Conservation (phyloP, 2,888 invertebrate genomes). For the Drosophila cognata region DNA sequence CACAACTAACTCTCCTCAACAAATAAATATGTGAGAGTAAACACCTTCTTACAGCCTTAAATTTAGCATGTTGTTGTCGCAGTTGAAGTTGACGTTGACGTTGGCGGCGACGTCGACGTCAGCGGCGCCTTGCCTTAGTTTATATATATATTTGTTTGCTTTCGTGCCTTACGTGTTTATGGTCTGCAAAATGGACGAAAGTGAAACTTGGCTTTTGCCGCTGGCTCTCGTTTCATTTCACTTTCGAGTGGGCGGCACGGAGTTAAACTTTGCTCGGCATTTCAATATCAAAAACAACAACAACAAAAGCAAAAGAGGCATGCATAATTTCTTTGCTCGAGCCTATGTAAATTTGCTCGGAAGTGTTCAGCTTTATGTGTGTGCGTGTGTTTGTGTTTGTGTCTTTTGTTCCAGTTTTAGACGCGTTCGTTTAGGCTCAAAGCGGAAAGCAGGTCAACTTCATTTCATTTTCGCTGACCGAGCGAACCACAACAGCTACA, state of each 20-base stretch:
- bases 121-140: not conserved
- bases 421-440: conserved; percentile 37
- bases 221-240: conserved; percentile 23
- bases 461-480: conserved; percentile 77
- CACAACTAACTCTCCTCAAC: conserved; percentile 18
- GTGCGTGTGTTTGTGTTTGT: conserved; percentile 21
- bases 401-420: conserved; percentile 64
- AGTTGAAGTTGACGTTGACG: conserved; percentile 1
- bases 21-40: conserved; percentile 19
- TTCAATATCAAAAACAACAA: conserved; percentile 70
- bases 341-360: conserved; percentile 72
- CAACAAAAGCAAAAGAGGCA: conserved; percentile 54
- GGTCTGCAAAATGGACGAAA: conserved; percentile 68
- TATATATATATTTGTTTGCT: conserved; percentile 59
- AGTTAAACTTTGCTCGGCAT: conserved; percentile 68
- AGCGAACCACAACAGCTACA: conserved; percentile 50
- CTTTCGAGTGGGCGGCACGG: conserved; percentile 46
- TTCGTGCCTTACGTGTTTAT: conserved; percentile 77
- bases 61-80: conserved; percentile 40
- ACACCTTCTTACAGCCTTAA: conserved; percentile 18
- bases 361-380: conserved; percentile 53
- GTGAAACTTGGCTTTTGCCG: conserved; percentile 60
- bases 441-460: conserved; percentile 78
- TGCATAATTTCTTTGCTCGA: conserved; percentile 73
- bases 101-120: not conserved